Percentiles rank a stretch among this genome's conserved stretches.
These are phyloP conservation scores for Gasterosteus aculeatus DNA, from an alignment of 2,113 vertebrate species.

Conservation along the genomic window DNA sequence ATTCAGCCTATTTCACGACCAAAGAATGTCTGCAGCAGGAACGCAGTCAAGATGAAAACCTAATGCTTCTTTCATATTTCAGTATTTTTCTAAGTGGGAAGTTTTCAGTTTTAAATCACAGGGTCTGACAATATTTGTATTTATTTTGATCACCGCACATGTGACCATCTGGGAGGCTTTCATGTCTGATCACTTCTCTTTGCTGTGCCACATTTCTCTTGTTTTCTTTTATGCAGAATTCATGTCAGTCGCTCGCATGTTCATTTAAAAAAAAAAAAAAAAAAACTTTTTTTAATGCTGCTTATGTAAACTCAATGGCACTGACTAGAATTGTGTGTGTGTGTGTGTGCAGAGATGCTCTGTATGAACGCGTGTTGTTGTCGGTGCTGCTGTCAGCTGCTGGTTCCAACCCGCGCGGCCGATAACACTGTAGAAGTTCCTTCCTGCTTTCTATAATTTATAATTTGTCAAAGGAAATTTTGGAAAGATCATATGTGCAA, in stretches of 20 bases:
- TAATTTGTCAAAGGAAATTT: constrained; percentile 29
- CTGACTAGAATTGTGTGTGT: constrained; percentile 46
- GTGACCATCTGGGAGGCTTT: constrained; percentile 31
- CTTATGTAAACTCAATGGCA: constrained; percentile 50
- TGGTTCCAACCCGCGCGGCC: constrained; percentile 29
- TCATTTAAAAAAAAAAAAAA: not conserved
- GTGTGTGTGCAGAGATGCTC: constrained; percentile 21
- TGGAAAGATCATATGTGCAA: constrained; percentile 52
- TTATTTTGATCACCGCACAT: constrained; percentile 38
- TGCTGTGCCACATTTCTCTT: constrained; percentile 57
- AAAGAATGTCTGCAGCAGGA: constrained; percentile 76
- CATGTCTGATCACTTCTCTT: constrained; percentile 26
- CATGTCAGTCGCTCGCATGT: constrained; percentile 52
- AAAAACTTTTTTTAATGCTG: constrained; percentile 28
- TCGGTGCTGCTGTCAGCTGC: constrained; percentile 37
- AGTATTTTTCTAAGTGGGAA: constrained; percentile 54
- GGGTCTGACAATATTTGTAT: constrained; percentile 30
- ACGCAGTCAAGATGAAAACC: constrained; percentile 38
- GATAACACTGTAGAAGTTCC: constrained; percentile 48
- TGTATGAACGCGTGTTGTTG: constrained; percentile 30
- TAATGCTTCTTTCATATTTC: constrained; percentile 37
- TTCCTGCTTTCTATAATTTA: constrained; percentile 59
- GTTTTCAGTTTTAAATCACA: constrained; percentile 44
- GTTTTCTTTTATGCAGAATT: constrained; percentile 52
- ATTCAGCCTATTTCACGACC: constrained; percentile 66